Percentiles rank a stretch among this genome's conserved stretches.
These are phyloP conservation scores for Zootermopsis nevadensis DNA, from an alignment of 2,888 invertebrate genomes.

Conservation along the genomic window DNA sequence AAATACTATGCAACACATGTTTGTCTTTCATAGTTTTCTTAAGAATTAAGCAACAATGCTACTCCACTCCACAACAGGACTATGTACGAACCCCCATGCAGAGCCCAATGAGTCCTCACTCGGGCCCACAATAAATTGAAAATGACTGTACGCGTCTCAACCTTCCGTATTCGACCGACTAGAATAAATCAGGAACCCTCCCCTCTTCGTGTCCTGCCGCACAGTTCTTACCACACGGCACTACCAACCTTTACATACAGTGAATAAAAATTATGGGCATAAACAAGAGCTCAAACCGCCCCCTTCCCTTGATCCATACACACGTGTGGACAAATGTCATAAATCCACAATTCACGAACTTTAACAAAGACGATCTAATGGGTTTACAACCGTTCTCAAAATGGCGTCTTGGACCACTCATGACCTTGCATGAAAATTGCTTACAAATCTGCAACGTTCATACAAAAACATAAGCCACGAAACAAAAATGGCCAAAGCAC, in stretches of 20 bases:
- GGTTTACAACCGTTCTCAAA: conserved; percentile 25
- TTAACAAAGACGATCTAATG: not conserved
- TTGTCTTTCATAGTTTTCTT: too few species aligned
- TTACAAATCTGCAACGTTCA: conserved; percentile 21
- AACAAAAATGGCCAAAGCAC: not conserved
- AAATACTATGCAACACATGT: too few species aligned
- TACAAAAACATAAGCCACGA: not conserved
- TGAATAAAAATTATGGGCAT: conserved; percentile 6
- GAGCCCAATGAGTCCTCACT: not conserved
- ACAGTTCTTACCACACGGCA: not conserved
- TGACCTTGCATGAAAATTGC: conserved; percentile 36
- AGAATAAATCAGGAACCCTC: conserved; percentile 38
- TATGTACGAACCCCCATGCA: not conserved
- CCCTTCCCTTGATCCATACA: conserved; percentile 3
- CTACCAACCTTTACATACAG: conserved; percentile 25
- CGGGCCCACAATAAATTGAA: not conserved
- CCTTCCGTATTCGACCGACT: conserved; percentile 32
- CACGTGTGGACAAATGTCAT: not conserved
- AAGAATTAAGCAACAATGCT: too few species aligned
- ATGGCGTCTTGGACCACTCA: conserved; percentile 30
- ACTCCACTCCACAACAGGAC: not conserved
- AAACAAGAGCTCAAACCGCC: not conserved
- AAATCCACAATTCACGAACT: not conserved
- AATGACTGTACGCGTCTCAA: not conserved
- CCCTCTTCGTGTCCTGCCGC: not conserved